Base-by-base conservation (phyloP, 2,113 vertebrate genomes). In the Burhinus bistriatus region DNA sequence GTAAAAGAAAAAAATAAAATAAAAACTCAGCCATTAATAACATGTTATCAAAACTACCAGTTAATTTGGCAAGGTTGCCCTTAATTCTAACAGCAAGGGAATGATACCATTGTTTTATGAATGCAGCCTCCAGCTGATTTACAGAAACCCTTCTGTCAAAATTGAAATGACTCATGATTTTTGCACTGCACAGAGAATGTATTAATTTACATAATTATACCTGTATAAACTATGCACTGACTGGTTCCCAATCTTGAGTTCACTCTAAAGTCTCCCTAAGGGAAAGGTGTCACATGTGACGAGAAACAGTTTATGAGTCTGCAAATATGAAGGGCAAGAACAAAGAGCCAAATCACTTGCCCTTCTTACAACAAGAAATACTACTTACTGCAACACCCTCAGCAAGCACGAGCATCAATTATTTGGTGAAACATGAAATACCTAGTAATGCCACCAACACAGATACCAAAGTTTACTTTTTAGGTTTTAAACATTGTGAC, bases 191-290 rank as follows among this genome's bases (percentile, higher is more conserved):
- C 26, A 49, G 59, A 66, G 93, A 81, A 93, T 42, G 75, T 87
- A 96, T 95, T 89, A 81, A 79, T 96, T 96, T 94, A 96, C 80
- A 95, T 97, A 97, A 97, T 96, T 96, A 97, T 57, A 96, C 80
- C 66, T 92, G 78, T 82, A 83, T 96, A 95, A 96, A 90, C 79
- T 87, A 90, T 64, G 77, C 83, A 92, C 55, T 66, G 95, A 97
- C 88, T 92, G 57, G 64, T 90, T 97, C 95, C 83, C 91, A 76
- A 83, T 72, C 90, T 27, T 19, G 84, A 95, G 95, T 97, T 96
- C 95, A 97, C 44, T 59, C 89, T 61, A 9, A 88, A 96, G 92
- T 94, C 87, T 97, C 92, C 96, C 90, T 96, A 93, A 96, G 90
- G 93, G 90, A 95, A 97, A 96, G 87, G 96, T 92, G 97, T 90